Evolutionary conservation across 2,888 invertebrate species (phyloP).

Genomic region (Rhimphoctona megacephalus): DNA sequence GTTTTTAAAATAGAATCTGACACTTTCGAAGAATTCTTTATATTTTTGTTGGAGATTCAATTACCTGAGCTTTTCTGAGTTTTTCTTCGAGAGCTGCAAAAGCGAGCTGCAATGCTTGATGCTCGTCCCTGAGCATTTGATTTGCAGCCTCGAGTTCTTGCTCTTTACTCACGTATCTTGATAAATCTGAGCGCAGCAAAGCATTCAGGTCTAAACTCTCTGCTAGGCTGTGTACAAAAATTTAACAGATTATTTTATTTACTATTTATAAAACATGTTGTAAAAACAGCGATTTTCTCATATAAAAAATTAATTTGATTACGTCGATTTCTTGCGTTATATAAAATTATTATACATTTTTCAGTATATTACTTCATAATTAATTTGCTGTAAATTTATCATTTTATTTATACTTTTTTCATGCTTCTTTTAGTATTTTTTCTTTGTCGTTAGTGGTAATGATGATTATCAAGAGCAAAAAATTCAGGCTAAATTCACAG

Average conservation of each 20-base stretch:
- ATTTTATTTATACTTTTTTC: no score
- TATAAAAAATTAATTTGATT: not conserved
- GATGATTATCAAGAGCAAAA: not conserved
- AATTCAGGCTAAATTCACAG: not conserved
- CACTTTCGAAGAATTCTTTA: not conserved
- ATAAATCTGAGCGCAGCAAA: conserved; percentile 90
- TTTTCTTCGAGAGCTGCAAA: conserved; percentile 96
- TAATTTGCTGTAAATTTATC: no score
- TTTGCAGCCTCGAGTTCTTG: conserved; percentile 93
- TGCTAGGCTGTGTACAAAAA: conserved; percentile 86
- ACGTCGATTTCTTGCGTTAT: not conserved
- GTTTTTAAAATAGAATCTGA: not conserved
- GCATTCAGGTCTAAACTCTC: conserved; percentile 89
- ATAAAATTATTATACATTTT: not conserved
- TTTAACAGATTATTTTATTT: not conserved
- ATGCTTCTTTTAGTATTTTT: no score
- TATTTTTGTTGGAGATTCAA: not conserved
- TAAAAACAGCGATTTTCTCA: not conserved
- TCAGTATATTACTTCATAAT: not conserved
- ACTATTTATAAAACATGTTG: not conserved
- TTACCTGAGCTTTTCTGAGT: conserved; percentile 92
- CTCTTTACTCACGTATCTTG: conserved; percentile 90
- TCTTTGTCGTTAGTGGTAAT: no score
- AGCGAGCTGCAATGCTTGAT: conserved; percentile 96
- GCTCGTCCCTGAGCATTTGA: conserved; percentile 96